Conservation (phyloP, 2,113 vertebrate genomes). For the Sclerurus mexicanus region DNA sequence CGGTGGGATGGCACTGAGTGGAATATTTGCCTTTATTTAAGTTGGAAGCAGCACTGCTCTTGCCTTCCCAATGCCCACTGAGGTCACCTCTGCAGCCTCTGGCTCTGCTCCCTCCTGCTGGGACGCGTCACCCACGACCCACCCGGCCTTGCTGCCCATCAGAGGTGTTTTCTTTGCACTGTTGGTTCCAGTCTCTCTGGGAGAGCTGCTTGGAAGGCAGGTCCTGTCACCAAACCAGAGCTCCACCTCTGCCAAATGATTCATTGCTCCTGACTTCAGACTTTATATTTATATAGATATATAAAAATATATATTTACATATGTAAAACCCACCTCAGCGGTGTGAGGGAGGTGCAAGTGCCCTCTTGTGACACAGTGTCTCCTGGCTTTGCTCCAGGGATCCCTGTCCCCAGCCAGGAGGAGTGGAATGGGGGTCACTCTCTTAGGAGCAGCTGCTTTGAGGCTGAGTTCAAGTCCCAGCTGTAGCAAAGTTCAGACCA, state of each 20-base stretch:
- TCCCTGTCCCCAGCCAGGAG: background rate
- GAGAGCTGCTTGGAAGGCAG: background rate
- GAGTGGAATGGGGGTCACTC: background rate
- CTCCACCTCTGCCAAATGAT: background rate
- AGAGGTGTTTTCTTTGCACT: background rate
- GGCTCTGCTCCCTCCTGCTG: background rate
- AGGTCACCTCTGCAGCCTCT: background rate
- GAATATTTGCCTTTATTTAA: background rate
- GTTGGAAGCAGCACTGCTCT: background rate
- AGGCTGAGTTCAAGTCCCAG: background rate
- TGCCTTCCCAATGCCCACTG: background rate
- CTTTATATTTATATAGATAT: background rate
- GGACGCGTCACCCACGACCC: background rate
- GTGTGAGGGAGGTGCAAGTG: background rate
- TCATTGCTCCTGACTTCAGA: background rate
- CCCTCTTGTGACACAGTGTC: background rate
- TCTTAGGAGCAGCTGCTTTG: background rate
- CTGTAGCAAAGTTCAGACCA: background rate
- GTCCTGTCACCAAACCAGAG: background rate
- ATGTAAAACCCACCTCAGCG: background rate
- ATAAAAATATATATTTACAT: background rate
- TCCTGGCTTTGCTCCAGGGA: background rate
- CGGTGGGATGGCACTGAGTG: background rate
- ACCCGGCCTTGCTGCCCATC: fast-evolving
- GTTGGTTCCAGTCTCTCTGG: background rate